Percentiles rank a stretch among this genome's conserved stretches.
phyloP scores from a whole-genome alignment of 2,113 vertebrate species.

The Festucalex cinctus region DNA sequence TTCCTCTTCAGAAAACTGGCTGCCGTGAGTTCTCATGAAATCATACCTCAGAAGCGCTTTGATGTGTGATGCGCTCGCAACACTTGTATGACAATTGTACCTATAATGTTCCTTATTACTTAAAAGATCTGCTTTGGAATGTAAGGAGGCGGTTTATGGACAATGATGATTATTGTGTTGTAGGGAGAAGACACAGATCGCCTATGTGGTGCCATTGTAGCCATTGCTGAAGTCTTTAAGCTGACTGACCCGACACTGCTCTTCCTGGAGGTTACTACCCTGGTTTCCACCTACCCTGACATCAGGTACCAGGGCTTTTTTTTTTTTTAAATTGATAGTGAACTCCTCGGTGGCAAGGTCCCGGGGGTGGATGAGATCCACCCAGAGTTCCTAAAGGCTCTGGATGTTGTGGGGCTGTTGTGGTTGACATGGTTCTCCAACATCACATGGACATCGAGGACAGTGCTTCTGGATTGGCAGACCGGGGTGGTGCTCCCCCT shows the following conservation, averaged over 20 bases:
- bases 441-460: no score
- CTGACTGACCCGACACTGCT: conserved; percentile 94
- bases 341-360: no score
- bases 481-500: no score
- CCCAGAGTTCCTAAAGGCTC: no score
- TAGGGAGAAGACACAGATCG: conserved; percentile 81
- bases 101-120: neutral
- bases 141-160: neutral
- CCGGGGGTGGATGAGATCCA: no score
- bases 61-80: neutral
- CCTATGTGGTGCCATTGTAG: conserved; percentile 86
- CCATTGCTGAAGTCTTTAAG: conserved; percentile 95
- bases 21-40: conserved; percentile 50
- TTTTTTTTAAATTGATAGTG: no score
- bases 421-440: no score
- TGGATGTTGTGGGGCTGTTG: no score
- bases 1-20: conserved; percentile 90
- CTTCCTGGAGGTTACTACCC: conserved; percentile 91
- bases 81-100: neutral
- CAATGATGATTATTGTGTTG: neutral
- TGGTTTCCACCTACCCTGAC: conserved; percentile 95
- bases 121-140: neutral
- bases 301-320: conserved; percentile 78
- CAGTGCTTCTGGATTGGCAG: no score
- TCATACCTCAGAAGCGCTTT: neutral